Base-by-base conservation (phyloP, 2,797 vertebrate genomes). In the Clarias platycephalus region DNA sequence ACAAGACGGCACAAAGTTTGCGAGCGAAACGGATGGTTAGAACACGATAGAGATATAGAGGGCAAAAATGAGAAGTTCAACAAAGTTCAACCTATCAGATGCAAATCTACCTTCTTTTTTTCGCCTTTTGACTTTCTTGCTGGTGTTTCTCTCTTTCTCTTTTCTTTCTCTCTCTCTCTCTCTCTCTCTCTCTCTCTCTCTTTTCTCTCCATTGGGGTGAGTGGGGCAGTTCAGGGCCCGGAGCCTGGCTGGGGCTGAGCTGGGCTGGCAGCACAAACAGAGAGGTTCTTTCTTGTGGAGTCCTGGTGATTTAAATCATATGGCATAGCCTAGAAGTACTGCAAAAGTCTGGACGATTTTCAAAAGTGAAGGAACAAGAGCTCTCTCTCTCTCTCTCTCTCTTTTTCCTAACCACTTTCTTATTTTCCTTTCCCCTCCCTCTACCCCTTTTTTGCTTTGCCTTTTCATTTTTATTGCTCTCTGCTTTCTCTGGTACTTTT, bases 301-400 rank as follows among this genome's bases (percentile, higher is more conserved):
- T 94, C 94, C 94, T 94, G 92, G 90, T 95, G 94, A 95, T 95
- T 95, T 95, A 95, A 95, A 95, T 95, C 95, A 95, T 95, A 95
- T 95, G 94, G 94, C 93, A 94, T 93, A 91, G 94, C 93, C 93
- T 95, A 93, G 94, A 95, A 94, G 94, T 94, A 94, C 93, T 93
- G 94, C 91, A 93, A 91, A 94, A 92, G 93, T 93, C 93, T 95
- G 95, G 95, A 95, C 90, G 90, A 91, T 90, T 94, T 94, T 95
- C 94, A 95, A 92, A 93, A 93, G 90, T 92, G 92, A 89, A 92
- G 88, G 93, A 94, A 94, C 93, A 94, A 93, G 93, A 94, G 91
- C 89, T 91, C 91, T 94, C 90, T 91, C 53, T 91, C 86, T 91
- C 76, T 82, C 84, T 76, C 40, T 40, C 70, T 57, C 20, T 78